These are phyloP conservation scores for Eutrigla gurnardus DNA, from an alignment of 2,797 vertebrate genomes.

Conservation along the genomic window DNA sequence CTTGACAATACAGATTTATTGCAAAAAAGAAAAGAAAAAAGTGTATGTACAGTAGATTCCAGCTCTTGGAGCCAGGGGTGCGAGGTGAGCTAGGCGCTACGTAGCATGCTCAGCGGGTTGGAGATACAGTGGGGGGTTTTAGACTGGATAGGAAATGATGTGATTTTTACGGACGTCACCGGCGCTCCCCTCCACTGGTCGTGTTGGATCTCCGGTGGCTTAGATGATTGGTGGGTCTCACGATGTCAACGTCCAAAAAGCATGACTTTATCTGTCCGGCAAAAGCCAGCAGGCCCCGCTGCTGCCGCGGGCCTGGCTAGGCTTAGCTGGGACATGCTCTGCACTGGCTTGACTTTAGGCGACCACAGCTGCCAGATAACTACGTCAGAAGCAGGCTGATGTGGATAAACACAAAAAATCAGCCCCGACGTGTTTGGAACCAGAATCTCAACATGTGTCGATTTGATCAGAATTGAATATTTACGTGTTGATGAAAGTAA, in stretches of 20 bases:
- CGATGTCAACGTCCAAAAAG: constrained; percentile 42
- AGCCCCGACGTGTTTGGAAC: constrained; percentile 24
- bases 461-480: constrained; percentile 23
- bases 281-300: constrained; percentile 47
- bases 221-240: constrained; percentile 45
- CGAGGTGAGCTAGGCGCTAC: constrained; percentile 26
- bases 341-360: constrained; percentile 33
- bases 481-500: constrained; percentile 17
- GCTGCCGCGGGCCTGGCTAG: constrained; percentile 34
- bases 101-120: constrained; percentile 3
- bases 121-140: constrained; percentile 7
- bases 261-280: constrained; percentile 59
- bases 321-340: constrained; percentile 32
- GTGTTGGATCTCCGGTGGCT: constrained; percentile 46
- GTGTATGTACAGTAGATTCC: constrained; percentile 25
- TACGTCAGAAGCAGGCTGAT: constrained; percentile 46
- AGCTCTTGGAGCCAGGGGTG: constrained; percentile 22
- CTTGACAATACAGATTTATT: constrained; percentile 42
- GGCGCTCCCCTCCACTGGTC: constrained; percentile 27
- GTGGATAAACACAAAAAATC: constrained; percentile 52
- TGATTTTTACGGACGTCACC: constrained; percentile 58
- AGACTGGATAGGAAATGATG: constrained; percentile 29
- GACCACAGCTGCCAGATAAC: constrained; percentile 49
- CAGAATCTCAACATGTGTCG: constrained; percentile 7
- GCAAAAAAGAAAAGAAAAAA: constrained; percentile 3